Base-by-base conservation (phyloP, 2,888 invertebrate species). In the Clepsis dumicolana region DNA sequence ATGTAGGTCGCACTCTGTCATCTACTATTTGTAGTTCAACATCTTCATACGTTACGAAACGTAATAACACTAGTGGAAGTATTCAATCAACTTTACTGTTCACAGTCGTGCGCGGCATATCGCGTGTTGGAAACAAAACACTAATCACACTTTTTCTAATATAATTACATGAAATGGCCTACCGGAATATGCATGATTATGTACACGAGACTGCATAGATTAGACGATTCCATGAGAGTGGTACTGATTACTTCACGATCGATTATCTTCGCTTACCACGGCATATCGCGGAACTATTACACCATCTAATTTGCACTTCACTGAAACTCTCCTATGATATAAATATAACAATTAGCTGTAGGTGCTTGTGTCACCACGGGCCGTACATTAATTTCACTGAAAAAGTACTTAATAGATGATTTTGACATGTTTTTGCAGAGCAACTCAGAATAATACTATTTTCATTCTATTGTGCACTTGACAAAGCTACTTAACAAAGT, bases 51-150 rank as follows among this genome's bases (percentile, higher is more conserved):
- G 61, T 70, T 74, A 70, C 64, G 76, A 71, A 68, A 74, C 69
- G 63, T 73, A 72, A 74, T 70, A 50, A 70, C 68, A n/a, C n/a
- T n/a, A 67, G 70, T 66, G 66, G 63, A 67, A 71, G 62, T 71
- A 56, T 54, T 41, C 64, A 70, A 68, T 70, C 62, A 65, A 24
- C 21, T 21, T 48, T 48, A 48, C 48, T 21, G 12, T 7, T 18
- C 12, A 56, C 12, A 56, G 32, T 27, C 54, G 24, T 66, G 32
- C 35, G 18, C 24, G 25, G 24, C 41, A 25, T n/a, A n/a, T 62
- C 27, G 67, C 67, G 48, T 67, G 67, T 61, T 68, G n/a, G 16
- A 25, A 63, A 62, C 67, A 63, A 54, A 61, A 54, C 57, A 32
- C 41, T 68, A 68, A 59, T 57, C n/a, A 64, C 44, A 21, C 25